These are phyloP conservation scores for Eutrigla gurnardus DNA, from an alignment of 2,797 vertebrate species.

Conservation along the genomic window DNA sequence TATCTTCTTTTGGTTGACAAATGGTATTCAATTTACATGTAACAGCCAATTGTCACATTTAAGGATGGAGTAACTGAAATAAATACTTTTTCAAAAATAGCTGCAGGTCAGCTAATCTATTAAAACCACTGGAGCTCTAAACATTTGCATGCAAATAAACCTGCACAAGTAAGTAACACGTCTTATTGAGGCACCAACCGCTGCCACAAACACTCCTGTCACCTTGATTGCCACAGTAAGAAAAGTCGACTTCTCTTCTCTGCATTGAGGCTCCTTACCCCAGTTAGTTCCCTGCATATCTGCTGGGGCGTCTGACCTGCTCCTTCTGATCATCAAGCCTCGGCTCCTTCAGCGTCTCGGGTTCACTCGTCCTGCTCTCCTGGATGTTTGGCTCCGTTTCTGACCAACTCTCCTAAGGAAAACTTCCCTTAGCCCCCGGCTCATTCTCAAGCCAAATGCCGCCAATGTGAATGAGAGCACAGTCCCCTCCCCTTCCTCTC, in stretches of 20 bases:
- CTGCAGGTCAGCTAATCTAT: not conserved
- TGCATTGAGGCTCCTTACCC: conserved; percentile 65
- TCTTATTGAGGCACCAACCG: not conserved
- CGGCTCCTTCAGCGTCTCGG: conserved; percentile 37
- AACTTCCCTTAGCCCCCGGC: conserved; percentile 51
- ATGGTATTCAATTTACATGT: not conserved
- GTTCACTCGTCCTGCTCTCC: conserved; percentile 41
- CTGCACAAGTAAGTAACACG: not conserved
- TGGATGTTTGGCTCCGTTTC: conserved; percentile 54
- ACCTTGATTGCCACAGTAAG: conserved; percentile 9
- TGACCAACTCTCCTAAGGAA: conserved; percentile 60
- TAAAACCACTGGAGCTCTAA: not conserved
- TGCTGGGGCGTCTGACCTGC: conserved; percentile 43
- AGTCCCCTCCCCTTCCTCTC: conserved; percentile 70
- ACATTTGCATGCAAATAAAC: not conserved
- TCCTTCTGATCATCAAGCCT: conserved; percentile 50
- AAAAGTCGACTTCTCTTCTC: conserved; percentile 39
- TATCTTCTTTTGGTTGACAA: not conserved
- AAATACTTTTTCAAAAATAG: not conserved
- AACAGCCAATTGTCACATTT: not conserved
- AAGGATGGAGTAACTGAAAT: not conserved
- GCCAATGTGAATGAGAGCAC: conserved; percentile 70
- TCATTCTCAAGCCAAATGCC: conserved; percentile 67
- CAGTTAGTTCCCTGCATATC: conserved; percentile 61
- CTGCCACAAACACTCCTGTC: conserved; percentile 4